phyloP scores from a whole-genome alignment of 35 echinoderm and acorn worm genomes.

The Acanthaster planci region DNA sequence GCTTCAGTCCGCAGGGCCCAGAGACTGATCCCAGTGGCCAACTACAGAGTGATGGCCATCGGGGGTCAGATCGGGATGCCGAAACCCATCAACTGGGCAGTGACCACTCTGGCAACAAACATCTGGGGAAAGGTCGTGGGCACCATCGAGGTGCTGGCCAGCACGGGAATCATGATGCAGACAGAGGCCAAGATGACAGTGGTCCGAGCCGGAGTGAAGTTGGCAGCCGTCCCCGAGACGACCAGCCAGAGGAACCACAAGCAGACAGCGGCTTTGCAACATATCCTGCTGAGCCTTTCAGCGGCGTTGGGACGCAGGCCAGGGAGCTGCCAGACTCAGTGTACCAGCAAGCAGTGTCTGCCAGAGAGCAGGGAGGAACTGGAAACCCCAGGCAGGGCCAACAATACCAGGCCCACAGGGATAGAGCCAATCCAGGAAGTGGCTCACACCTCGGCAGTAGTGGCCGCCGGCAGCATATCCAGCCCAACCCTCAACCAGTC shows the following conservation, averaged over 20 bases:
- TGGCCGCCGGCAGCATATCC: background rate
- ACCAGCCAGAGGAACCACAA: constrained; percentile 1
- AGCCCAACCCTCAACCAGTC: background rate
- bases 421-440: constrained; percentile 3
- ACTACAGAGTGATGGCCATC: no score
- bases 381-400: background rate
- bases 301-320: constrained; percentile 3
- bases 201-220: background rate
- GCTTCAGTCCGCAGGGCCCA: no score
- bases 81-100: no score
- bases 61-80: no score
- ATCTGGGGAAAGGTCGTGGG: background rate
- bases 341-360: background rate
- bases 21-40: no score
- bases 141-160: background rate
- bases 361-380: background rate
- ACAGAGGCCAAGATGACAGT: background rate
- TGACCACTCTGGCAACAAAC: background rate
- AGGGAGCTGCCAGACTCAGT: background rate
- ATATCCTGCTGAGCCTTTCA: background rate
- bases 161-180: background rate
- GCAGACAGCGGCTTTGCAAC: background rate
- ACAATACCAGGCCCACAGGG: background rate
- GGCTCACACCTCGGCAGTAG: no score
- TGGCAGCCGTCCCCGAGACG: background rate